Evolutionary conservation across 1,140 invertebrate species (phyloP), one percentile per base, ranked within the genome.

Genomic region (Akabosia matsudoensis): DNA sequence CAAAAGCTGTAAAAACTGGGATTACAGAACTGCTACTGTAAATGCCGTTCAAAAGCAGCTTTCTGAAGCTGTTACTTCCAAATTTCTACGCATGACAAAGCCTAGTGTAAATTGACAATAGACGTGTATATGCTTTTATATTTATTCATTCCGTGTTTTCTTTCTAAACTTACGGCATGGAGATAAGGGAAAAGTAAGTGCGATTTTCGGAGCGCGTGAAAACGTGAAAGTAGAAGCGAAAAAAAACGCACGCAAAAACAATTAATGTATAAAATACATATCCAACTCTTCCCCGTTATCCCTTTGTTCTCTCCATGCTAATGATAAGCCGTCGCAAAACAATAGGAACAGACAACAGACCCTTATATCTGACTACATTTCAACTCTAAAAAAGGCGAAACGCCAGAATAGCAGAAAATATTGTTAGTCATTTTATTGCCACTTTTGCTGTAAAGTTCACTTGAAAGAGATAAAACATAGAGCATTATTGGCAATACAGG

Each of bases 381-480:
- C 37, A 45, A 45, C 37, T 45, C 7, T 10, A 45, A 45, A 45
- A 45, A 45, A 56, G 22, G n/a, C 4, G 22, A 56, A 16, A 56
- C 3, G 54, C 7, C 13, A 56, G 4, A 22, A 10, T 4, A 56
- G 54, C 10, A 3, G 7, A 22, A 56, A 56, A 56, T 56, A 56
- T 56, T 56, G 54, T 56, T 56, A 56, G 10, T 56, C 54, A 16
- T 56, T 56, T 56, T 56, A 56, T 56, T 56, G 22, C 54, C 22
- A 56, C 54, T 56, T 56, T 24, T 56, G 54, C 54, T 56, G 54
- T 56, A 56, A 56, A 56, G 54, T 56, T 56, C 54, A 56, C 10
- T 56, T 56, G 54, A 56, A 56, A 24, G 24, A 56, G 54, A 56
- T 56, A 56, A 56, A 56, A 56, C 54, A 3, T 4, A 22, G 54